Conservation (phyloP, 2,888 invertebrate species). For the Drosophila paramelanica region DNA sequence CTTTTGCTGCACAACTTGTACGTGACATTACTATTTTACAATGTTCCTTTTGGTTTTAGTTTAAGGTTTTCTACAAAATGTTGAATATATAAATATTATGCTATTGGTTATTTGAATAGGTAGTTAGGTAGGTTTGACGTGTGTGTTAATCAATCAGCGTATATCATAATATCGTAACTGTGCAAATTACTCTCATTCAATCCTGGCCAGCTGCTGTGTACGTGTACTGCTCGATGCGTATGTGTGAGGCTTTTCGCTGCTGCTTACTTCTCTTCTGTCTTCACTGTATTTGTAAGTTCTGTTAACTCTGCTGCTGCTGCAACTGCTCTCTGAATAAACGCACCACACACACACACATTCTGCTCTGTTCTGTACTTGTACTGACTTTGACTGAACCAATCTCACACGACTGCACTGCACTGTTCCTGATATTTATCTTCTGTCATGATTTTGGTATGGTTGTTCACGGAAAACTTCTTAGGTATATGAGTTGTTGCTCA, state of each 20-base stretch:
- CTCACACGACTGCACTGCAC: constrained; percentile 63
- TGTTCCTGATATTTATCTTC: constrained; percentile 65
- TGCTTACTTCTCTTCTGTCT: constrained; percentile 17
- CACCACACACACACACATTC: constrained; percentile 44
- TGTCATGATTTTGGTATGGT: constrained; percentile 68
- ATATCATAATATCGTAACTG: constrained; percentile 39
- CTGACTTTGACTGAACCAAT: constrained; percentile 52
- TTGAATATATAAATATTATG: constrained; percentile 55
- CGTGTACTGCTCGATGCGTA: constrained; percentile 67
- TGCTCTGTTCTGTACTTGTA: constrained; percentile 59
- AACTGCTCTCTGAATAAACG: constrained; percentile 40
- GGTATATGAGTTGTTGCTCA: constrained; percentile 72
- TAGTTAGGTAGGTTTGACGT: constrained; percentile 42
- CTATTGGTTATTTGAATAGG: constrained; percentile 47
- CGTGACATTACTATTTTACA: constrained; percentile 65
- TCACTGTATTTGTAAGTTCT: constrained; percentile 37
- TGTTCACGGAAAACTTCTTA: constrained; percentile 79
- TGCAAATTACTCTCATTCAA: constrained; percentile 65
- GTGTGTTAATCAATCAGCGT: constrained; percentile 44
- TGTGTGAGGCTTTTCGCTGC: constrained; percentile 46
- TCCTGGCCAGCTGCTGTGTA: constrained; percentile 74
- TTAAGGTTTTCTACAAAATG: constrained; percentile 45
- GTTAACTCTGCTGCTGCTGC: constrained; percentile 44
- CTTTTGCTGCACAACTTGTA: constrained; percentile 35
- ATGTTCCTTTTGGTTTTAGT: constrained; percentile 47